Evolutionary conservation across 2,888 invertebrate species (phyloP).

Genomic region (Drosophila yooni): DNA sequence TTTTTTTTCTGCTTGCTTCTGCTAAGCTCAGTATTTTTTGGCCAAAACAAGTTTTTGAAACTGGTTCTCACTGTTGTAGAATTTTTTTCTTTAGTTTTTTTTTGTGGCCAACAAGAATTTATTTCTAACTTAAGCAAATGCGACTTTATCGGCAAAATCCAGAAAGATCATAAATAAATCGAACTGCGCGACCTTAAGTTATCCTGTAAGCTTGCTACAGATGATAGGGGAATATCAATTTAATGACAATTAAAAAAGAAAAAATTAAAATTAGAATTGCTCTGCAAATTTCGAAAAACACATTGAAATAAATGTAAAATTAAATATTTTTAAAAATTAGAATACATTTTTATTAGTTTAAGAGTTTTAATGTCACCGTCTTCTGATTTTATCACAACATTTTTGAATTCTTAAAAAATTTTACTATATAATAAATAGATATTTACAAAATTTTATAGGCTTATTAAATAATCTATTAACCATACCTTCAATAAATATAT

Average conservation of each 20-base stretch:
- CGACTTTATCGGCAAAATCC: constrained; percentile 68
- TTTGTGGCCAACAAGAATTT: constrained; percentile 68
- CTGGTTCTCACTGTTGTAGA: constrained; percentile 68
- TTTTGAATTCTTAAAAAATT: not conserved
- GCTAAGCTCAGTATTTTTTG: constrained; percentile 55
- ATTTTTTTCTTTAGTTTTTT: constrained; percentile 37
- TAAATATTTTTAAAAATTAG: not conserved
- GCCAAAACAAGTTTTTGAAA: constrained; percentile 71
- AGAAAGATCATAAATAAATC: constrained; percentile 30
- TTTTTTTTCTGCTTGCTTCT: constrained; percentile 32
- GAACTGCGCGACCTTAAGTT: constrained; percentile 38
- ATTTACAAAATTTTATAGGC: not conserved
- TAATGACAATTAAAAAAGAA: not conserved
- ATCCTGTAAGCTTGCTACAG: constrained; percentile 33
- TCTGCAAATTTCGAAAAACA: not conserved
- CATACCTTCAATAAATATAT: not conserved
- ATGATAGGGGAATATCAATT: not conserved
- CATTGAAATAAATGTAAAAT: not conserved
- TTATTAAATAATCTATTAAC: not conserved
- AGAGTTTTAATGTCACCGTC: not conserved
- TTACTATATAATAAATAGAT: not conserved
- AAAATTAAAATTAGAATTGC: accelerated
- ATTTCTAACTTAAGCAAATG: constrained; percentile 79
- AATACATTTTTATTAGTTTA: not conserved
- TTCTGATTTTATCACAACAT: not conserved